Base-by-base conservation (phyloP, 2,888 invertebrate genomes). In the Sarcophaga caerulescens region DNA sequence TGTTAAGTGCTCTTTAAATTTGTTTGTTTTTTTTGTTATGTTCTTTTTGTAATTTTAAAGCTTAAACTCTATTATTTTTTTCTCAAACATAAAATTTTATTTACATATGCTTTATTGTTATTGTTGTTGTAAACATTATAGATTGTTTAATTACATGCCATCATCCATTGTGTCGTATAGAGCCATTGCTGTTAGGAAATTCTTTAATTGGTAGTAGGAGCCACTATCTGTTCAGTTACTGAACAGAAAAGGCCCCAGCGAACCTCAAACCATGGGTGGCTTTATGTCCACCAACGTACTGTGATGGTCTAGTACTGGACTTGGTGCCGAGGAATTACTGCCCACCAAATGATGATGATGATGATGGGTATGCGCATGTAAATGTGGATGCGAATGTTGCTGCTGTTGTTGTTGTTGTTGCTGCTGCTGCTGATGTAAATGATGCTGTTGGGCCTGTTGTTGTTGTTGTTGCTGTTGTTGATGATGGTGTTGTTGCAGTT, bases 221-320 rank as follows among this genome's bases (percentile, higher is more conserved):
- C 88, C 88, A 25, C 69, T 78, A 73, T 85, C 84, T 81, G 89
- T 75, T 92, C 89, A 92, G 87, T 92, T 92, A 88, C 92, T 91
- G 88, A 93, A 93, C 89, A 93, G 90, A 89, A 92, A 95, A 95
- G 94, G 95, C 94, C 96, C 95, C 94, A 95, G 96, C 95, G 95
- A 95, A 85, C 92, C 92, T 93, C 93, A 93, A 90, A 93, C 93
- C 90, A 93, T 91, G 81, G 93, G 92, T 19, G 96, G 96, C 94
- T 96, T 96, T 89, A 96, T 96, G 92, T 96, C 96, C 91, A 95
- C 94, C 80, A 92, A 75, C 3, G 91, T 89, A 83, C 89, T 91
- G 92, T 95, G 95, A 93, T 95, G 95, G 92, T 95, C 95, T 88
- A 95, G 93, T 83, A 94, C 94, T 87, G 94, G 94, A 94, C 94